Percentiles rank a stretch among this genome's conserved stretches.
Evolutionary conservation across 1,140 invertebrate genomes (phyloP).

Genomic region (Whitmania pigra): DNA sequence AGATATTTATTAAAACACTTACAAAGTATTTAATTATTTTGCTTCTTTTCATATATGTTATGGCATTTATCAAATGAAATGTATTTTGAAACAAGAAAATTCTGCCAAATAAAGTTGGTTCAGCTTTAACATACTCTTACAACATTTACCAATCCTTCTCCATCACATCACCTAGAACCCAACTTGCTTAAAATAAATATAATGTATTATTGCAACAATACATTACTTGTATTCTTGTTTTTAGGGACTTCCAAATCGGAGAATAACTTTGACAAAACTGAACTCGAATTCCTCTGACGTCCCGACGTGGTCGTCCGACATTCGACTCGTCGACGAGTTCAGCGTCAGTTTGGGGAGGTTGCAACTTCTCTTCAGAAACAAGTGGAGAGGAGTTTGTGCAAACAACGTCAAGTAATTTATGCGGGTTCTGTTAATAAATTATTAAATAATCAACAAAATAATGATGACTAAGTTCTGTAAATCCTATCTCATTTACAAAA

Average conservation of each 20-base stretch:
- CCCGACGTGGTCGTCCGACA: conserved; percentile 35
- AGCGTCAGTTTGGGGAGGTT: conserved; percentile 74
- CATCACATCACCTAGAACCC: too few relatives aligned
- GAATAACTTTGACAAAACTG: conserved; percentile 10
- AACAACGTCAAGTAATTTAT: conserved; percentile 86
- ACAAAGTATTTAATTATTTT: too few relatives aligned
- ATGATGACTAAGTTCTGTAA: too few relatives aligned
- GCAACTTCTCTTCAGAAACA: conserved; percentile 69
- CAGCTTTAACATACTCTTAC: too few relatives aligned
- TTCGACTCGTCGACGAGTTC: conserved; percentile 84
- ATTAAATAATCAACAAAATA: too few relatives aligned
- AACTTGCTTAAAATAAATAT: not conserved
- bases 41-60: too few relatives aligned
- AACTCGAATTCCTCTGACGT: conserved; percentile 2
- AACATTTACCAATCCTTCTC: too few relatives aligned
- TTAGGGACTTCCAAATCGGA: conserved; percentile 2
- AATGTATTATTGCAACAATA: too few relatives aligned
- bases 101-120: too few relatives aligned
- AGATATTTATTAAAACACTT: too few relatives aligned
- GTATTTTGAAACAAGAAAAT: too few relatives aligned
- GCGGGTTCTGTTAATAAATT: not conserved
- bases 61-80: too few relatives aligned
- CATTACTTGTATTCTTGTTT: not conserved
- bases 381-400: conserved; percentile 92
- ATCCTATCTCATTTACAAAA: not conserved